Base-by-base conservation (phyloP, 2,888 invertebrate genomes). In the Hypomecis atomaria region DNA sequence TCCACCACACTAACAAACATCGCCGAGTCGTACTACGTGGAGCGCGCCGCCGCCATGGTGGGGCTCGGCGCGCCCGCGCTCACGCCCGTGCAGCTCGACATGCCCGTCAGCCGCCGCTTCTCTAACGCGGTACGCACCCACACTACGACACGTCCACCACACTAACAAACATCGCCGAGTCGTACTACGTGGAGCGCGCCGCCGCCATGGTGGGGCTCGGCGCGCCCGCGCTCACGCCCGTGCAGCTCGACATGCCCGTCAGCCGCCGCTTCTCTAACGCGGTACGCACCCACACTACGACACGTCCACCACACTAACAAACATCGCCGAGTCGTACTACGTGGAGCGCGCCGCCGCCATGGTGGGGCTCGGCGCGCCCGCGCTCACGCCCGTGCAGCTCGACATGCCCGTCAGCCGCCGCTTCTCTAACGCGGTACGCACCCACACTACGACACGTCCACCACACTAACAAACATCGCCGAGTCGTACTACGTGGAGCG, bases 401-500 rank as follows among this genome's bases (percentile, higher is more conserved):
- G 96, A 97, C 84, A 95, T 98, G 95, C 94, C 94, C 59, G 92
- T 95, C 71, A 96, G 96, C 71, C 94, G 97, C 72, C 95, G 96
- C 82, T 94, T 95, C 67, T 95, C 97, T 5, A 98, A 98, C 89
- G 81, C 96, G 85, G 97, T 97, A 85, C 49, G 38, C 62, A 45
- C 10, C 23, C 45, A 47, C 34, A 33, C 33, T 9, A 9, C 9
- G 23, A 23, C 23, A 23, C 6, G 23, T 23, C 3, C 45, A 10
- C 33, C 5, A 33, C 5, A 34, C 47, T 7, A 9, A 23, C 23
- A 7, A 23, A 8, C 10, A 8, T 1, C 47, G 43, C 43, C 43
- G n/a, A n/a, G n/a, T 98, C 99, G 10, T 97, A 96, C 89, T 99
- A 99, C 88, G 98, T 99, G 59, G 99, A 99, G 92, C 94, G 94